phyloP scores from a whole-genome alignment of 2,113 vertebrate genomes.

The Entosphenus tridentatus region DNA sequence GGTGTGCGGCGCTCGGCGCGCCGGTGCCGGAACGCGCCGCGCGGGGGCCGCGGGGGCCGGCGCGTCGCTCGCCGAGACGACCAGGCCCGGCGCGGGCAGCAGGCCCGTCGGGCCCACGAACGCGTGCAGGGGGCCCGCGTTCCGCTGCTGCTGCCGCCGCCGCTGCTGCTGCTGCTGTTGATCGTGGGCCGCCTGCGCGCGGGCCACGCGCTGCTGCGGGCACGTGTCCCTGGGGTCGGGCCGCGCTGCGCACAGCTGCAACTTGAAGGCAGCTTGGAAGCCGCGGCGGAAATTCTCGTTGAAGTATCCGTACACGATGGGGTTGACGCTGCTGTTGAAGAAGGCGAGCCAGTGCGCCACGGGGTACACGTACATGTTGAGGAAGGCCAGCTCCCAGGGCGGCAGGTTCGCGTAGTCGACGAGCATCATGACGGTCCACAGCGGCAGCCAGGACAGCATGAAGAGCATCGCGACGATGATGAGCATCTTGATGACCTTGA shows the following conservation, averaged over 20 bases:
- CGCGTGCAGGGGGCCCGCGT: no score
- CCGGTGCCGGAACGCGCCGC: no score
- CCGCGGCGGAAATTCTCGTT: conserved; percentile 35
- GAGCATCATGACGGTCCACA: conserved; percentile 35
- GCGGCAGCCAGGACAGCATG: conserved; percentile 31
- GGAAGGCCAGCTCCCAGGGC: conserved; percentile 21
- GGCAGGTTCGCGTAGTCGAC: conserved; percentile 24
- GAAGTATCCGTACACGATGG: conserved; percentile 39
- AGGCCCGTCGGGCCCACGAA: no score
- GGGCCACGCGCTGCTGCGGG: no score
- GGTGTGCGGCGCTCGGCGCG: no score
- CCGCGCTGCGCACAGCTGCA: conserved; percentile 18
- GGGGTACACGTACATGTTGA: conserved; percentile 26
- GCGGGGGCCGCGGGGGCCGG: no score
- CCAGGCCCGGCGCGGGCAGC: no score
- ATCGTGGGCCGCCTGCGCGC: no score
- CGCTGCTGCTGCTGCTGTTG: no score
- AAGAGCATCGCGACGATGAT: conserved; percentile 31
- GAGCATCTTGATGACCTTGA: conserved; percentile 60
- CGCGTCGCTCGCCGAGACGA: no score
- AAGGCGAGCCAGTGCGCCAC: conserved; percentile 40
- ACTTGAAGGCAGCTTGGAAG: conserved; percentile 31
- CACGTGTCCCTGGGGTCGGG: conserved; percentile 8
- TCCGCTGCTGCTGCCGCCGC: no score
- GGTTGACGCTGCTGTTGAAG: conserved; percentile 38